Conservation (phyloP, 2,113 vertebrate genomes). For the Prolemur simus region DNA sequence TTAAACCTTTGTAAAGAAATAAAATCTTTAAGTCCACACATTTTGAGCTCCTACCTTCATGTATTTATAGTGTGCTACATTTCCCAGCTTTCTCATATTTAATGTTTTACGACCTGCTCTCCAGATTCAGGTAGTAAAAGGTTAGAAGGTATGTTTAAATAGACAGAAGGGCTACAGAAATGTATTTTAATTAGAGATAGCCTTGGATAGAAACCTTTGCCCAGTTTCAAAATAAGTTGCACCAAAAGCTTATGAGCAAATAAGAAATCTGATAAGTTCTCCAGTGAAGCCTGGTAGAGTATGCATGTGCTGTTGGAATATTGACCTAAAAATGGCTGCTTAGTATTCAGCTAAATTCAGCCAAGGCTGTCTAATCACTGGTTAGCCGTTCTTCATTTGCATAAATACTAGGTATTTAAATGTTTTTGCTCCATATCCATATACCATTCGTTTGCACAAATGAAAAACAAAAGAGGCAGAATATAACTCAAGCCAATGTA, state of each 20-base stretch:
- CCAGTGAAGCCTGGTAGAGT: background rate
- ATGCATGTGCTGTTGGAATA: background rate
- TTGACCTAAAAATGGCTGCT: conserved; percentile 1
- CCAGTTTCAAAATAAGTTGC: conserved; percentile 26
- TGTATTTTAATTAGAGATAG: conserved; percentile 76
- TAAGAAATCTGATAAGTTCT: conserved; percentile 2
- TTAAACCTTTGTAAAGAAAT: conserved; percentile 82
- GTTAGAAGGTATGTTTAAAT: conserved; percentile 61
- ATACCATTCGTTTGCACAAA: background rate
- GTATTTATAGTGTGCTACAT: conserved; percentile 79
- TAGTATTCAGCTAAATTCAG: conserved; percentile 15
- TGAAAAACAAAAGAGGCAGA: background rate
- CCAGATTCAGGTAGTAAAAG: conserved; percentile 81
- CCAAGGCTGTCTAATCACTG: background rate
- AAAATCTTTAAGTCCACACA: conserved; percentile 80
- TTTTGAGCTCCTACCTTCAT: conserved; percentile 78
- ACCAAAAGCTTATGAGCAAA: conserved; percentile 52
- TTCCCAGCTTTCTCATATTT: conserved; percentile 82
- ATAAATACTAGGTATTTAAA: conserved; percentile 19
- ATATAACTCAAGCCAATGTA: background rate
- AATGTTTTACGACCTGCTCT: conserved; percentile 78
- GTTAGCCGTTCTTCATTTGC: conserved; percentile 25
- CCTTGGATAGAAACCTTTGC: background rate
- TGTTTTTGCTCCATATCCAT: background rate
- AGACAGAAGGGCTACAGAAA: conserved; percentile 65